These are phyloP conservation scores for Ochotona curzoniae DNA, from an alignment of 2,113 vertebrate genomes.

Conservation along the genomic window DNA sequence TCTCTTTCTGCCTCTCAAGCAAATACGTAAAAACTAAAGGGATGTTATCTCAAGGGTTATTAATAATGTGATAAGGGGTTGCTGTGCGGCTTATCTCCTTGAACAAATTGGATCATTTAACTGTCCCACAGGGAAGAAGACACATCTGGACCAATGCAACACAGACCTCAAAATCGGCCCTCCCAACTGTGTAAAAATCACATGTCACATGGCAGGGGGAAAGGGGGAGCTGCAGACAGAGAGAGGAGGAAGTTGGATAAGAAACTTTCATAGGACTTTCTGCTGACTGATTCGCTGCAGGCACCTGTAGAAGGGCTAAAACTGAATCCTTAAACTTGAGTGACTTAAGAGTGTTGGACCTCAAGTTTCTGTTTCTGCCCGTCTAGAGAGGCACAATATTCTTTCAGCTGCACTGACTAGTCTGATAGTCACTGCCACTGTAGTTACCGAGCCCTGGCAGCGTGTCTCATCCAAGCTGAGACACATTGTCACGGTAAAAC, in stretches of 20 bases:
- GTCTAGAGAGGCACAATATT: neutral
- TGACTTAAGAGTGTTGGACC: neutral
- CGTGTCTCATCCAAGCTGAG: neutral
- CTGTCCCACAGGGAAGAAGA: neutral
- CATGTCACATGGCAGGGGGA: no score
- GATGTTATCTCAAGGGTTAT: neutral
- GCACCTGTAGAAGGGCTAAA: neutral
- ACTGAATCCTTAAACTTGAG: neutral
- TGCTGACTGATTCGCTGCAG: neutral
- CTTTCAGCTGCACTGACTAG: neutral
- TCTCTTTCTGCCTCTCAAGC: no score
- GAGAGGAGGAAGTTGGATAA: neutral
- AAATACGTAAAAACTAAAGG: neutral
- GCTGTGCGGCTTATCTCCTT: neutral
- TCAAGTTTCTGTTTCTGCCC: neutral
- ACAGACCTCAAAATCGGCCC: neutral
- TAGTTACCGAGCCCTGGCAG: neutral
- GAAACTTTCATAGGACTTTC: neutral
- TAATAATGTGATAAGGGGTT: neutral
- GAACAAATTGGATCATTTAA: neutral
- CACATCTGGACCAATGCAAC: neutral
- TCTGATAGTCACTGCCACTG: no score
- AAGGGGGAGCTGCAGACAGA: neutral
- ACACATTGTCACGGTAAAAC: neutral
- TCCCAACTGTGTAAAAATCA: neutral